Conservation (phyloP, 2,888 invertebrate species). For the Eudemis profundana region DNA sequence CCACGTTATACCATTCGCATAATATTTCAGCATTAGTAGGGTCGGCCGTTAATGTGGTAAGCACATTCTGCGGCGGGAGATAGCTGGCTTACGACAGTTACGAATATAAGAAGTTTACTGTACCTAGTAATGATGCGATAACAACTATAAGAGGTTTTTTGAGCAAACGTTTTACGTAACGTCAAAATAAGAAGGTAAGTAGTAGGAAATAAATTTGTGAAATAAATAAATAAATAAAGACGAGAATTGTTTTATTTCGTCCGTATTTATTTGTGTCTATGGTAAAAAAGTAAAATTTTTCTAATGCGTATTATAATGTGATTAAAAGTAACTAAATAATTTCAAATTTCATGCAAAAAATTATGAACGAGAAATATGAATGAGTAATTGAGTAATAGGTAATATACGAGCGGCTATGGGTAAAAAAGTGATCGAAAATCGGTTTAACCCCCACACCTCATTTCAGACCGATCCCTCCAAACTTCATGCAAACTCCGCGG, state of each 20-base stretch:
- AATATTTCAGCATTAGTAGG: constrained; percentile 42
- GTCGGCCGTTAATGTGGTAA: constrained; percentile 37
- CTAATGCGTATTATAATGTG: too few relatives aligned
- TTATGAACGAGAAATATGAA: too few relatives aligned
- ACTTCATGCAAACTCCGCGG: constrained; percentile 58
- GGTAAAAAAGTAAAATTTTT: too few relatives aligned
- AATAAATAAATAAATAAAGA: not conserved
- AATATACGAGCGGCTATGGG: too few relatives aligned
- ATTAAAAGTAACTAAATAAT: too few relatives aligned
- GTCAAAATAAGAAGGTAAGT: too few relatives aligned
- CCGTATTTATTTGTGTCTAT: not conserved
- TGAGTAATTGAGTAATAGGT: too few relatives aligned
- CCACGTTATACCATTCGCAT: constrained; percentile 33
- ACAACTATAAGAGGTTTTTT: constrained; percentile 26
- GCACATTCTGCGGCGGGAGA: constrained; percentile 34
- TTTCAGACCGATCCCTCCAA: constrained; percentile 43
- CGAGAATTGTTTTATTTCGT: not conserved
- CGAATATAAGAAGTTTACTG: constrained; percentile 29
- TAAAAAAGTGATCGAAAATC: too few relatives aligned
- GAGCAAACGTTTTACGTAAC: too few relatives aligned
- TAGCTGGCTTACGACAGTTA: constrained; percentile 39
- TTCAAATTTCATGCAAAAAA: too few relatives aligned
- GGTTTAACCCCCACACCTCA: constrained; percentile 46
- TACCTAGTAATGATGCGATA: constrained; percentile 32
- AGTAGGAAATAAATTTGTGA: not conserved